Conservation (phyloP, 2,797 vertebrate species). For the Fratercula arctica region DNA sequence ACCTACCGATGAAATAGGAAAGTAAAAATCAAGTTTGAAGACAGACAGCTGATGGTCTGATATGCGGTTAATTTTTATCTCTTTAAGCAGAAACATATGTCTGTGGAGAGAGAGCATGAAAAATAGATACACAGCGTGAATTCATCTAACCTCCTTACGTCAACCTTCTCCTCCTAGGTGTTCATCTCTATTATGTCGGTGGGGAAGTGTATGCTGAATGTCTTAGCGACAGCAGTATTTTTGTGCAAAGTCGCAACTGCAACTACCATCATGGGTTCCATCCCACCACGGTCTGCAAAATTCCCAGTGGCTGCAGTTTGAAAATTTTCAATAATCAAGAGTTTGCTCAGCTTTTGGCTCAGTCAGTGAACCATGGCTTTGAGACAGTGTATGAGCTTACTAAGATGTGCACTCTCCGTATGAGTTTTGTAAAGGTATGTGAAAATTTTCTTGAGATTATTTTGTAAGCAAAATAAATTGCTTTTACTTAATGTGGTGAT, state of each 20-base stretch:
- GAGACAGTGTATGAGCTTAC: slow-evolving; percentile 97
- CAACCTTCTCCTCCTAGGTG: slow-evolving; percentile 75
- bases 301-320: slow-evolving; percentile 93
- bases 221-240: slow-evolving; percentile 96
- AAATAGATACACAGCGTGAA: neutral
- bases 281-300: slow-evolving; percentile 96
- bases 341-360: slow-evolving; percentile 93
- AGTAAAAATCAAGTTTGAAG: neutral
- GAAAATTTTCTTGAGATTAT: neutral
- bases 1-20: neutral
- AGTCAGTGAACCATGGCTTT: slow-evolving; percentile 96
- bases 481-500: neutral
- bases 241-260: slow-evolving; percentile 97
- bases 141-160: neutral
- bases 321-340: slow-evolving; percentile 99
- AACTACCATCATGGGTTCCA: slow-evolving; percentile 98
- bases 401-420: slow-evolving; percentile 97
- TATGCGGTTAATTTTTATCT: neutral
- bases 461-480: neutral
- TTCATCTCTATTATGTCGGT: slow-evolving; percentile 94
- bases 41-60: neutral
- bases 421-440: slow-evolving; percentile 95
- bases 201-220: slow-evolving; percentile 96
- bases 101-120: neutral
- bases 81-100: neutral